A percentile compares a stretch with the other conserved stretches of the same genome.
Evolutionary conservation across 2,888 invertebrate species (phyloP).

Genomic region (Diadegma fenestrale): DNA sequence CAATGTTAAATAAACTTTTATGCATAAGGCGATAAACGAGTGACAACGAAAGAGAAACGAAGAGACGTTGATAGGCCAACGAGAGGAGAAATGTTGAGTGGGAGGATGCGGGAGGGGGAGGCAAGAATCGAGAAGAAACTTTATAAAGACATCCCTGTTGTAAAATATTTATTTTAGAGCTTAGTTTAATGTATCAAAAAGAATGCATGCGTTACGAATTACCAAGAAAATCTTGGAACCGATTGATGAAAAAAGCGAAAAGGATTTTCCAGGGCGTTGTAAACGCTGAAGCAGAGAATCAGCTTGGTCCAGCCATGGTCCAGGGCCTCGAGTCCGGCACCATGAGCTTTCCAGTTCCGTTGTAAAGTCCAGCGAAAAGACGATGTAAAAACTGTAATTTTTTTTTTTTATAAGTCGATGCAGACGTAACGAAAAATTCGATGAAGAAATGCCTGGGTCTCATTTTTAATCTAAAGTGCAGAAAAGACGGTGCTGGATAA

Average conservation of each 20-base stretch:
- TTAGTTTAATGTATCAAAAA: conserved; percentile 65
- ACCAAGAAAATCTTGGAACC: conserved; percentile 23
- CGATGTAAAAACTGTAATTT: conserved; percentile 36
- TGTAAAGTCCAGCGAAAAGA: not conserved
- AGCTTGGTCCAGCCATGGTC: too few relatives aligned
- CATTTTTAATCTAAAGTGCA: not conserved
- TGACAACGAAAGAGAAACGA: conserved; percentile 35
- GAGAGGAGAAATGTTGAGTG: conserved; percentile 18
- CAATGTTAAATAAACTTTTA: conserved; percentile 72
- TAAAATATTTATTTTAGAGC: conserved; percentile 75
- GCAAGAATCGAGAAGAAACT: conserved; percentile 19
- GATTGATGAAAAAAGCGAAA: conserved; percentile 24
- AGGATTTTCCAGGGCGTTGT: conserved; percentile 5
- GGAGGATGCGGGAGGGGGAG: conserved; percentile 20
- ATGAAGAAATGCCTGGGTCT: not conserved
- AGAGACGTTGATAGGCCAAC: conserved; percentile 32
- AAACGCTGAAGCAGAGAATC: not conserved
- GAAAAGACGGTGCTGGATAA: conserved; percentile 13
- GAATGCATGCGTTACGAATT: conserved; percentile 40
- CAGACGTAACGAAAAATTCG: conserved; percentile 25
- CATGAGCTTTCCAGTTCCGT: not conserved
- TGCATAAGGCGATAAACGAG: conserved; percentile 62
- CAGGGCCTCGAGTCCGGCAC: too few relatives aligned
- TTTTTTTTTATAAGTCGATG: conserved; percentile 12
- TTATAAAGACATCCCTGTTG: conserved; percentile 65